Conservation (phyloP, 2,888 invertebrate genomes). For the Cistogaster globosa region DNA sequence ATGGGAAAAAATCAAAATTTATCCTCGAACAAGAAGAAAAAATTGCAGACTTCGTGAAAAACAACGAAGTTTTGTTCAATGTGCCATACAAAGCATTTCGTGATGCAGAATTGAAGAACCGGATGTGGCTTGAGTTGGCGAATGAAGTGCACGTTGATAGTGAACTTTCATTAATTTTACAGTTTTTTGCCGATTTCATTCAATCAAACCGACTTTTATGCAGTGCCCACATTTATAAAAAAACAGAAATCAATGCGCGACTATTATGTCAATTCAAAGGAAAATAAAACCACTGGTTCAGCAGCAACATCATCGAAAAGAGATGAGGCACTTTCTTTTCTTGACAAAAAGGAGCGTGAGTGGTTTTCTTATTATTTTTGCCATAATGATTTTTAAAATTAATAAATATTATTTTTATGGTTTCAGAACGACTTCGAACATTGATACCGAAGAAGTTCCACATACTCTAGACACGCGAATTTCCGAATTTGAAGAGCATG, state of each 20-base stretch:
- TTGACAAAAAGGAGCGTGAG: too few relatives aligned
- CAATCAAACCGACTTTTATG: neutral
- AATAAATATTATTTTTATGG: neutral
- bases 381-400: neutral
- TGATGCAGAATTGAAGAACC: neutral
- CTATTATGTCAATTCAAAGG: too few relatives aligned
- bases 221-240: too few relatives aligned
- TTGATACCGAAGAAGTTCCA: too few relatives aligned
- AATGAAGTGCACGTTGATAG: neutral
- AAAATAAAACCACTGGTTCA: too few relatives aligned
- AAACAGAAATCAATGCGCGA: too few relatives aligned
- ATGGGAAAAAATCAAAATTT: too few relatives aligned
- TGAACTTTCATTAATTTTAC: neutral
- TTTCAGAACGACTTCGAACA: too few relatives aligned
- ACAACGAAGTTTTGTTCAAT: slow-evolving; percentile 8
- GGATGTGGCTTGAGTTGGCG: neutral
- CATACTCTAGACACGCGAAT: too few relatives aligned
- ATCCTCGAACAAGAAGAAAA: neutral
- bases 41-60: neutral
- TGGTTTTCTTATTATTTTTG: neutral
- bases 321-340: too few relatives aligned
- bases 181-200: neutral
- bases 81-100: neutral
- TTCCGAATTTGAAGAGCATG: too few relatives aligned
- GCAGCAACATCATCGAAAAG: too few relatives aligned